These are phyloP conservation scores for Alsophila aescularia DNA, from an alignment of 2,888 invertebrate species.

Conservation along the genomic window DNA sequence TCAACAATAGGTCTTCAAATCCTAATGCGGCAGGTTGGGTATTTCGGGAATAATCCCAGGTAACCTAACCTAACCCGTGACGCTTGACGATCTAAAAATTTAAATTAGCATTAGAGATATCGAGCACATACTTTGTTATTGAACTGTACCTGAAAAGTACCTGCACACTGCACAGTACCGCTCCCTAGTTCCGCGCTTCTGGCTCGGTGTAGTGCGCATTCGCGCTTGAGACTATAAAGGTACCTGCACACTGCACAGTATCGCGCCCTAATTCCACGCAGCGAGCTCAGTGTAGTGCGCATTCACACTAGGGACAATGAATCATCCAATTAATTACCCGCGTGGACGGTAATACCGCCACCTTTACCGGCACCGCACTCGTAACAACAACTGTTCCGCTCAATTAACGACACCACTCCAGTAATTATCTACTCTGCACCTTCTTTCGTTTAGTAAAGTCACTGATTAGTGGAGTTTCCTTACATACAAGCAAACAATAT, in stretches of 20 bases:
- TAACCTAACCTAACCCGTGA: too few relatives aligned
- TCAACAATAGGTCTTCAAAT: too few relatives aligned
- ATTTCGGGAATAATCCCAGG: too few relatives aligned
- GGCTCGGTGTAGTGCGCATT: neutral
- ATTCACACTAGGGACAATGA: constrained; percentile 24
- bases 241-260: too few relatives aligned
- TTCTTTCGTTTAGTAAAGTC: neutral
- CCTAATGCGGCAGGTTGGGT: too few relatives aligned
- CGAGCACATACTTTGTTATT: too few relatives aligned
- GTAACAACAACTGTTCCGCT: constrained; percentile 6
- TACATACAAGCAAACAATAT: too few relatives aligned
- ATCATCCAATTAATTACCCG: constrained; percentile 42
- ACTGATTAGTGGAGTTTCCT: too few relatives aligned
- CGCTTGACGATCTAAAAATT: too few relatives aligned
- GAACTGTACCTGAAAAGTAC: too few relatives aligned
- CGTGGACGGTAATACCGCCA: neutral
- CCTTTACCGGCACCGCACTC: neutral
- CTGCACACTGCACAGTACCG: neutral
- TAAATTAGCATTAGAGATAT: too few relatives aligned
- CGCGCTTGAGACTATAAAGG: neutral
- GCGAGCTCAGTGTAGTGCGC: constrained; percentile 4
- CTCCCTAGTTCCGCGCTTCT: neutral
- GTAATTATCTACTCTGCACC: neutral
- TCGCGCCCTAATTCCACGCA: neutral
- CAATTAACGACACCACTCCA: constrained; percentile 3